Conservation (phyloP, 2,113 vertebrate species). For the Muntiacus reevesi region DNA sequence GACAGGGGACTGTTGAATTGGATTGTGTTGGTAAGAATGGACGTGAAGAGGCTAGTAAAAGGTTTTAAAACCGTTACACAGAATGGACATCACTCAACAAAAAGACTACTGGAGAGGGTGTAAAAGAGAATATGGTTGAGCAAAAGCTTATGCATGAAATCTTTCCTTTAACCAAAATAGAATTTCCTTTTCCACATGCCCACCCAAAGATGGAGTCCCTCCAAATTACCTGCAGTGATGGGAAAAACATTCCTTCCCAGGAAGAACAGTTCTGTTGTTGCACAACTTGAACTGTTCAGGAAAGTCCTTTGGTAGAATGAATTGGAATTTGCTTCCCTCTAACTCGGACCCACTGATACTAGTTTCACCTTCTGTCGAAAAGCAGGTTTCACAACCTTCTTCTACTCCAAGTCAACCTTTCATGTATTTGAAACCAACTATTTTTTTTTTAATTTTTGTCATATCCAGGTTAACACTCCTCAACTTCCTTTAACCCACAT, state of each 20-base stretch:
- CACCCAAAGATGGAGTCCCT: neutral
- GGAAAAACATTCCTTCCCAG: neutral
- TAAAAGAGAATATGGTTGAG: neutral
- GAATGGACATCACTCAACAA: neutral
- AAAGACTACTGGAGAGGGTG: neutral
- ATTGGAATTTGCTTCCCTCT: neutral
- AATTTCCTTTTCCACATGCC: neutral
- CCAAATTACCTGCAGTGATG: neutral
- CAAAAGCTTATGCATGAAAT: neutral
- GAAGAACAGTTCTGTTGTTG: neutral
- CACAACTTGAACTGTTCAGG: neutral
- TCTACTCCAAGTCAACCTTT: neutral
- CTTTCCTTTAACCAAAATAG: neutral
- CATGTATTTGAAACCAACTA: neutral
- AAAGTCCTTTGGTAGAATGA: neutral
- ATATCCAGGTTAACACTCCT: neutral
- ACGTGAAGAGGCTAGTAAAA: neutral
- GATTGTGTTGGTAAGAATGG: neutral
- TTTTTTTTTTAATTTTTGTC: neutral
- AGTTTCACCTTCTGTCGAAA: neutral
- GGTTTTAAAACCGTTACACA: neutral
- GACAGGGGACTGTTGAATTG: neutral
- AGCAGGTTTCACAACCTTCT: neutral
- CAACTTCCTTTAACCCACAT: neutral
- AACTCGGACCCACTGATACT: neutral